Conservation (phyloP, 2,888 invertebrate genomes). For the Napeogenes inachia region DNA sequence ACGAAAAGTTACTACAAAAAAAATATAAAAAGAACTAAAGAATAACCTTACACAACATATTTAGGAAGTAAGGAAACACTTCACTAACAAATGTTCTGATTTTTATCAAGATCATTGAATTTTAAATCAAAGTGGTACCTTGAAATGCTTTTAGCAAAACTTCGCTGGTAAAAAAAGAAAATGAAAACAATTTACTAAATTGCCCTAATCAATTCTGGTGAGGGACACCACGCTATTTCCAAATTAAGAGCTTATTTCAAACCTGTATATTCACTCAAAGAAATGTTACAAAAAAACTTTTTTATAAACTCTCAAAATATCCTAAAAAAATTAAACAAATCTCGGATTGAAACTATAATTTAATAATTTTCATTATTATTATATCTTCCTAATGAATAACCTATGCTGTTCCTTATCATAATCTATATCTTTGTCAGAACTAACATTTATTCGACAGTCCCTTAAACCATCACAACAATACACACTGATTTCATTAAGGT, state of each 20-base stretch:
- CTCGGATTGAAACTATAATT: no score
- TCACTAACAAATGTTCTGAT: slow-evolving; percentile 3
- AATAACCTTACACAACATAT: not conserved
- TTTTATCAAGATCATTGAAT: slow-evolving; percentile 10
- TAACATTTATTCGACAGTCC: no score
- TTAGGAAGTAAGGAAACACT: no score
- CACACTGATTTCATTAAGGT: slow-evolving; percentile 27
- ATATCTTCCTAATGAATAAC: no score
- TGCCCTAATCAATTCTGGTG: slow-evolving; percentile 50
- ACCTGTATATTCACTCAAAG: slow-evolving; percentile 1
- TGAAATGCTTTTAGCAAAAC: slow-evolving; percentile 26
- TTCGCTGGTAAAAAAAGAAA: slow-evolving; percentile 36
- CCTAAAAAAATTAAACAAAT: no score
- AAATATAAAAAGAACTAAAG: not conserved
- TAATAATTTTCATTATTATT: no score
- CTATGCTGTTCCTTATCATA: no score
- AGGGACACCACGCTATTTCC: slow-evolving; percentile 55
- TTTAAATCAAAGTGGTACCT: slow-evolving; percentile 14
- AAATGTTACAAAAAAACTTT: not conserved
- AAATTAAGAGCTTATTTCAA: slow-evolving; percentile 43
- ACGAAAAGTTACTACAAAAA: not conserved
- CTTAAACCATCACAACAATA: no score
- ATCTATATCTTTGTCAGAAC: no score
- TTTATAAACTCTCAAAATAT: no score
- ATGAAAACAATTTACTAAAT: slow-evolving; percentile 55